These are phyloP conservation scores for Phalacrocorax pelagicus DNA, from an alignment of 2,113 vertebrate species.

Conservation along the genomic window DNA sequence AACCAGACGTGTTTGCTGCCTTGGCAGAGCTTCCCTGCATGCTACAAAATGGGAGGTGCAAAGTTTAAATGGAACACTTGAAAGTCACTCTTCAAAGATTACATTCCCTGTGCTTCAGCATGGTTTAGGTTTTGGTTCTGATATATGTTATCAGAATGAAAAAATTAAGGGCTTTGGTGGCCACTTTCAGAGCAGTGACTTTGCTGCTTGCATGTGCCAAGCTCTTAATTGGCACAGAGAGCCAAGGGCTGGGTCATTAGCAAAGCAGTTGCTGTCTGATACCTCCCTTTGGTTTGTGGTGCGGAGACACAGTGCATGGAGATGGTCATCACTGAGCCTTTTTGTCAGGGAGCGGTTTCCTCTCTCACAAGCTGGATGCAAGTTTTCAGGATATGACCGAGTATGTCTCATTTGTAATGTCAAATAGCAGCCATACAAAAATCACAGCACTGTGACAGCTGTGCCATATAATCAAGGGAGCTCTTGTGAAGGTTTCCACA, in stretches of 20 bases:
- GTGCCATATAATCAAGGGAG: not conserved
- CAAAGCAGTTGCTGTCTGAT: not conserved
- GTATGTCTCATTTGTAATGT: not conserved
- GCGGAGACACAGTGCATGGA: fast-evolving
- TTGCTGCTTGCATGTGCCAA: not conserved
- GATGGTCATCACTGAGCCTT: not conserved
- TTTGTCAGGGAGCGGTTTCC: not conserved
- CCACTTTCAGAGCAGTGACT: not conserved
- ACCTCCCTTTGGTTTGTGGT: not conserved
- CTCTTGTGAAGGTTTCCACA: not conserved
- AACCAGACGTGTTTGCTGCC: not conserved
- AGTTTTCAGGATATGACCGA: not conserved
- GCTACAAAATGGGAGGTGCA: not conserved
- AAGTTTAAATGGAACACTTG: not conserved
- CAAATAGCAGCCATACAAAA: not conserved
- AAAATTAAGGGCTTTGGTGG: not conserved
- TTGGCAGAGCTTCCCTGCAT: not conserved
- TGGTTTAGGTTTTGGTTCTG: not conserved
- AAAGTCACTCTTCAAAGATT: not conserved
- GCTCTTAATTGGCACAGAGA: not conserved
- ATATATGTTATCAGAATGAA: fast-evolving
- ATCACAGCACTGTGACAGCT: not conserved
- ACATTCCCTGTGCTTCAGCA: not conserved
- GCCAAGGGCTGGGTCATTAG: not conserved
- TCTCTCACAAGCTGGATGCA: not conserved